A percentile compares a stretch with the other conserved stretches of the same genome.
Evolutionary conservation across 2,797 vertebrate genomes (phyloP).

Genomic region (Diplodus sargus): DNA sequence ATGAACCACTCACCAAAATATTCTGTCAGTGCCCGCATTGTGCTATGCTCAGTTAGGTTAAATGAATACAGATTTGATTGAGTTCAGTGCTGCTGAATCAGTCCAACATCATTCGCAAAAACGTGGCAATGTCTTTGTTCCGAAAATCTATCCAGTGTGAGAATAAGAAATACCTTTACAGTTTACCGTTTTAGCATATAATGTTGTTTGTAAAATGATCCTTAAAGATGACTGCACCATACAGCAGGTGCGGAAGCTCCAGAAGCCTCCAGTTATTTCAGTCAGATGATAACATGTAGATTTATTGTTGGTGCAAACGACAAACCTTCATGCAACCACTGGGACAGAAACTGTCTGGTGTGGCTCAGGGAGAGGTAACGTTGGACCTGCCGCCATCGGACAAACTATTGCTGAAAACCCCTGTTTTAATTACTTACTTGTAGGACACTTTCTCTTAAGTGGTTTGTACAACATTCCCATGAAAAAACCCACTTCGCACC

Average conservation of each 20-base stretch:
- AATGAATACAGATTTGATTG: not conserved
- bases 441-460: slow-evolving; percentile 72
- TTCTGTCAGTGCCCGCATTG: not conserved
- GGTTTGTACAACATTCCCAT: slow-evolving; percentile 67
- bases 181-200: not conserved
- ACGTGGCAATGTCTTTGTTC: not conserved
- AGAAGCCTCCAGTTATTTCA: not conserved
- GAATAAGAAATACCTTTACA: not conserved
- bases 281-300: too few relatives aligned
- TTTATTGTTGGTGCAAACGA: not conserved
- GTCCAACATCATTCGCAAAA: not conserved
- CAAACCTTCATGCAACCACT: not conserved
- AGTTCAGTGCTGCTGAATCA: not conserved
- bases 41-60: not conserved
- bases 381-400: too few relatives aligned
- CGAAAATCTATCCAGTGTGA: not conserved
- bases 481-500: not conserved
- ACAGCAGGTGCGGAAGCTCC: not conserved
- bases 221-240: not conserved
- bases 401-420: too few relatives aligned
- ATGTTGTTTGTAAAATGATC: not conserved
- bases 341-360: not conserved
- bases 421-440: slow-evolving; percentile 69
- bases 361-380: not conserved
- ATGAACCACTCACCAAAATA: not conserved